A percentile compares a stretch with the other conserved stretches of the same genome.
These are phyloP conservation scores for Oligia latruncula DNA, from an alignment of 2,888 invertebrate genomes.

Conservation along the genomic window DNA sequence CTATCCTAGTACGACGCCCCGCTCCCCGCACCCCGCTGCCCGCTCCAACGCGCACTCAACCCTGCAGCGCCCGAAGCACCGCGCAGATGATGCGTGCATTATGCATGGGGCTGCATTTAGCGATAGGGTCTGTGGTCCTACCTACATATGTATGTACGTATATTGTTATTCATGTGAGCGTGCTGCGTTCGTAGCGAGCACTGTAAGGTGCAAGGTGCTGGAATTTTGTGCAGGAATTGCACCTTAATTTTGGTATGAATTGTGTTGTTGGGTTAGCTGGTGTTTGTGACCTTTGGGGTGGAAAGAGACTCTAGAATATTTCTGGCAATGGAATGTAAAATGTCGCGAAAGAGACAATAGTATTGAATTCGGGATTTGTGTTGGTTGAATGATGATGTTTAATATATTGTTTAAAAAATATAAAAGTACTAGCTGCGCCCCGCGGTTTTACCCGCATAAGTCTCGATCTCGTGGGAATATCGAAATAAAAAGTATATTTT, in stretches of 20 bases:
- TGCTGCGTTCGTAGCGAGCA: constrained; percentile 56
- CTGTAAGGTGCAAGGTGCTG: constrained; percentile 44
- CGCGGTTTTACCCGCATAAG: too few species aligned
- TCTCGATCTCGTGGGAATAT: too few species aligned
- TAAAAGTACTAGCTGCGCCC: too few species aligned
- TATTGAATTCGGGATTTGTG: neutral
- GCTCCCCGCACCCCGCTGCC: neutral
- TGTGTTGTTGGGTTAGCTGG: neutral
- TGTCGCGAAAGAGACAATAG: neutral
- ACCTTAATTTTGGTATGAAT: constrained; percentile 9
- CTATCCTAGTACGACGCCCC: neutral
- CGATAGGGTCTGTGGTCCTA: constrained; percentile 73
- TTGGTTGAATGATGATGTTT: too few species aligned
- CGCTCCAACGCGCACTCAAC: constrained; percentile 63
- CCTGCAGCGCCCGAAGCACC: constrained; percentile 73
- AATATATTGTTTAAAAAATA: too few species aligned
- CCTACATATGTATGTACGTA: constrained; percentile 59
- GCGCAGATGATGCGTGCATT: constrained; percentile 85
- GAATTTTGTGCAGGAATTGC: constrained; percentile 37
- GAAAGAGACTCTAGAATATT: neutral
- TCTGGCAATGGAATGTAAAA: neutral
- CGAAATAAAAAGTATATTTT: too few species aligned
- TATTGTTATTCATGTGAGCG: constrained; percentile 65
- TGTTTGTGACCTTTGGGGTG: neutral
- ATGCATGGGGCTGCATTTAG: constrained; percentile 86